phyloP scores from a whole-genome alignment of 1,140 invertebrate genomes.

The Lepidotrigona ventralis region DNA sequence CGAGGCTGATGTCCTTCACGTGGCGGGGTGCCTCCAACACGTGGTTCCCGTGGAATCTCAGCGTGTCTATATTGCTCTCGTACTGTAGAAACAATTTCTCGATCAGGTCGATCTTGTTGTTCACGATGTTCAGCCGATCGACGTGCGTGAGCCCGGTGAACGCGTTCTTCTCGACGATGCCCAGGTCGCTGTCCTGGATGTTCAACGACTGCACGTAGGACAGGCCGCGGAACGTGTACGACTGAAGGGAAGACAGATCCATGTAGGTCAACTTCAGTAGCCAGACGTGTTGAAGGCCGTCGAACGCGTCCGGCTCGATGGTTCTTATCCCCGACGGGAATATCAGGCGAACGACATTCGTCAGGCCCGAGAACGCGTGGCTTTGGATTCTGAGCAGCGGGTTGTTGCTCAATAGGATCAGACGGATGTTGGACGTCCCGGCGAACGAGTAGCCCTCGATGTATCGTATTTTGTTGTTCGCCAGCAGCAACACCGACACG shows the following conservation, averaged over 20 bases:
- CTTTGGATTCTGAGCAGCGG: slow-evolving; percentile 87
- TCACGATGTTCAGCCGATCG: slow-evolving; percentile 86
- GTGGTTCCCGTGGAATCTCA: slow-evolving; percentile 90
- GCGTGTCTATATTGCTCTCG: slow-evolving; percentile 84
- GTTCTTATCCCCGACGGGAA: slow-evolving; percentile 88
- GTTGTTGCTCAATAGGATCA: slow-evolving; percentile 88
- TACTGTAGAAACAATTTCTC: slow-evolving; percentile 85
- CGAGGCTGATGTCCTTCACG: slow-evolving; percentile 84
- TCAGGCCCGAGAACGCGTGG: slow-evolving; percentile 89
- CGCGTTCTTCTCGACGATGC: slow-evolving; percentile 85
- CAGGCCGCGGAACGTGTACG: slow-evolving; percentile 88
- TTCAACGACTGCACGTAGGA: slow-evolving; percentile 86
- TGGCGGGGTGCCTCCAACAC: slow-evolving; percentile 87
- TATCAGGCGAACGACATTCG: slow-evolving; percentile 87
- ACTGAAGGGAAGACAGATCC: slow-evolving; percentile 86
- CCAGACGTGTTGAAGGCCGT: slow-evolving; percentile 88
- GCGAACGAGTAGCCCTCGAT: slow-evolving; percentile 91
- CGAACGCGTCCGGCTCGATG: slow-evolving; percentile 89
- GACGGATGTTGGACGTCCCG: slow-evolving; percentile 88
- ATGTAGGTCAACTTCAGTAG: slow-evolving; percentile 89
- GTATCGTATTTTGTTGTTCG: slow-evolving; percentile 88
- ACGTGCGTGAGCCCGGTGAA: slow-evolving; percentile 87
- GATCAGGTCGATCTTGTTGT: slow-evolving; percentile 91
- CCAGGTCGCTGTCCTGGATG: slow-evolving; percentile 90
- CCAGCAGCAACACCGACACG: slow-evolving; percentile 86